phyloP scores from a whole-genome alignment of 2,888 invertebrate genomes.

The Calameuta filiformis region DNA sequence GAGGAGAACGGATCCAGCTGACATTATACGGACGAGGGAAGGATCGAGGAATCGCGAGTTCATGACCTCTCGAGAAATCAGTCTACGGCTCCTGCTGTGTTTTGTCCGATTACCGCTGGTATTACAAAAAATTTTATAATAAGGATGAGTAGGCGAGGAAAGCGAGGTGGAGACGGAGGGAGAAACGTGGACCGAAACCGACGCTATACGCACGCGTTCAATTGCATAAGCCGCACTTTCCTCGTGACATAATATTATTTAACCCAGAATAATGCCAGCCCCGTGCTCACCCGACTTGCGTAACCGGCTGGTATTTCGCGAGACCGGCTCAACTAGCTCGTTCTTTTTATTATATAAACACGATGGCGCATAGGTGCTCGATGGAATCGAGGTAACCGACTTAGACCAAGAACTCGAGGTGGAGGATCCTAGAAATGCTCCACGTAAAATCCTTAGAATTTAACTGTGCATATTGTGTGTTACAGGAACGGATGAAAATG shows the following conservation, averaged over 20 bases:
- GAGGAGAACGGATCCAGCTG: background rate
- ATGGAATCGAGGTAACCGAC: constrained; percentile 1
- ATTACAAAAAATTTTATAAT: background rate
- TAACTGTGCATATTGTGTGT: background rate
- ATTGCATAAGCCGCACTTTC: constrained; percentile 56
- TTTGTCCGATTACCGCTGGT: background rate
- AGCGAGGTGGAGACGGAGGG: background rate
- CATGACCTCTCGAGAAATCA: background rate
- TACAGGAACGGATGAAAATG: background rate
- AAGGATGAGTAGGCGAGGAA: background rate
- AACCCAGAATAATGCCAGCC: constrained; percentile 58
- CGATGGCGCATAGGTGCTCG: constrained; percentile 24
- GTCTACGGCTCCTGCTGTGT: background rate
- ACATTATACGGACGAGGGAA: background rate
- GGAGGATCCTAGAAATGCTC: background rate
- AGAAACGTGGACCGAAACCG: constrained; percentile 11
- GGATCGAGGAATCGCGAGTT: background rate
- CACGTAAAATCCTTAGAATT: background rate
- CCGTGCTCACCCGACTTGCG: constrained; percentile 30
- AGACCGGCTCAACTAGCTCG: constrained; percentile 39
- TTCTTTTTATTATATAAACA: constrained; percentile 51
- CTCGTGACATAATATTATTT: constrained; percentile 63
- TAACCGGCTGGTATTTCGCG: constrained; percentile 50
- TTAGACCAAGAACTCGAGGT: background rate
- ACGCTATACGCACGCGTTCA: constrained; percentile 18